Conservation (phyloP, 2,113 vertebrate species). For the Cyprinus carpio region DNA sequence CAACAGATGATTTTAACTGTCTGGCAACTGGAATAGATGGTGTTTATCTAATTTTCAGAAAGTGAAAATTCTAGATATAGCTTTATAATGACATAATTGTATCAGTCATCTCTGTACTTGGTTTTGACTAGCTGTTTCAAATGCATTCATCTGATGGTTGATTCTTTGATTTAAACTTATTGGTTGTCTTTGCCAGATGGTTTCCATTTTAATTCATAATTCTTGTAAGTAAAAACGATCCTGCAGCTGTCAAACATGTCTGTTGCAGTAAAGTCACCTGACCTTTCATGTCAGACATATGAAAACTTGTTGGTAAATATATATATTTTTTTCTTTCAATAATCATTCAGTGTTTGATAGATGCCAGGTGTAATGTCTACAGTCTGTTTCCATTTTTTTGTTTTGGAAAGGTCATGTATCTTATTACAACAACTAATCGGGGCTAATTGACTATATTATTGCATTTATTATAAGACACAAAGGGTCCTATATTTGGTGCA, state of each 20-base stretch:
- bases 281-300: background rate
- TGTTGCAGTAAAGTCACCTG: background rate
- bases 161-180: background rate
- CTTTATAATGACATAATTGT: background rate
- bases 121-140: background rate
- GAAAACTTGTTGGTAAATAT: background rate
- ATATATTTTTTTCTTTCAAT: background rate
- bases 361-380: background rate
- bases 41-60: constrained; percentile 18
- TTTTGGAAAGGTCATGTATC: background rate
- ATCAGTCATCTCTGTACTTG: background rate
- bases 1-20: background rate
- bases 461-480: background rate
- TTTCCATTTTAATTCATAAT: background rate
- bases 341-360: background rate
- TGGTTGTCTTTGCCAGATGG: background rate
- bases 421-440: background rate
- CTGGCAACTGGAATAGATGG: background rate
- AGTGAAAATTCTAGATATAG: background rate
- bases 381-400: background rate
- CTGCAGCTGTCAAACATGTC: background rate
- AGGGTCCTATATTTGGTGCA: background rate
- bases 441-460: background rate
- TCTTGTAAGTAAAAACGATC: background rate
- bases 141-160: background rate